Percentiles rank a stretch among this genome's conserved stretches.
Conservation (phyloP, 2,888 invertebrate species). For the Zaprionus bogoriensis region DNA sequence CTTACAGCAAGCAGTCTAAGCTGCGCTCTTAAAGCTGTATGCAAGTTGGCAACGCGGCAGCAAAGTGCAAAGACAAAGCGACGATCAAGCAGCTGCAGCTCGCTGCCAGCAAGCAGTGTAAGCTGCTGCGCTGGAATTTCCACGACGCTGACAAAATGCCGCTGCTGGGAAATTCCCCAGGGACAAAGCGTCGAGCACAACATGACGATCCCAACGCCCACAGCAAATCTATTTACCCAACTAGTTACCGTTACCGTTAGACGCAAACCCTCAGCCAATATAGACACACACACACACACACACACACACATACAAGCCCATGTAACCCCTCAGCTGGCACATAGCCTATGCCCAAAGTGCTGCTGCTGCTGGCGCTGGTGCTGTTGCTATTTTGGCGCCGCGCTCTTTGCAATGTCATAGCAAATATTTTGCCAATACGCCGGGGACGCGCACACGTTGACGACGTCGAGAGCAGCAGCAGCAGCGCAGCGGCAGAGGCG, state of each 20-base stretch:
- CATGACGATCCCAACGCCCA: slow-evolving; percentile 55
- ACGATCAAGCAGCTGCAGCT: no score
- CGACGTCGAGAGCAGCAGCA: slow-evolving; percentile 45
- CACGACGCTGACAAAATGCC: slow-evolving; percentile 39
- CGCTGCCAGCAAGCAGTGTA: no score
- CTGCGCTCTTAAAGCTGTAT: background rate
- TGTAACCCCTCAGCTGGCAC: slow-evolving; percentile 39
- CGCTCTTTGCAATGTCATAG: slow-evolving; percentile 72
- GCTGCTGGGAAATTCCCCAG: slow-evolving; percentile 35
- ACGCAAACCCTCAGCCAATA: slow-evolving; percentile 62
- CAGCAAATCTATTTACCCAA: slow-evolving; percentile 72
- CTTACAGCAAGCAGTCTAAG: background rate
- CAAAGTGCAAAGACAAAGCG: no score
- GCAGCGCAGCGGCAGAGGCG: slow-evolving; percentile 7
- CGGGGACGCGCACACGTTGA: slow-evolving; percentile 68
- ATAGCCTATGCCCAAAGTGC: slow-evolving; percentile 63
- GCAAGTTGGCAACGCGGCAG: no score
- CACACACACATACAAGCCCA: slow-evolving; percentile 3
- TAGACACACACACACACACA: slow-evolving; percentile 6
- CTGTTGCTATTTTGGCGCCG: slow-evolving; percentile 67
- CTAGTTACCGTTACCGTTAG: slow-evolving; percentile 73
- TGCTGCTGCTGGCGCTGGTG: slow-evolving; percentile 14
- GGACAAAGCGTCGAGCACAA: slow-evolving; percentile 13
- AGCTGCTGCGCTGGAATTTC: no score
- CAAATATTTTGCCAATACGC: slow-evolving; percentile 77